phyloP scores from a whole-genome alignment of 2,113 vertebrate genomes.

The Chauna torquata region DNA sequence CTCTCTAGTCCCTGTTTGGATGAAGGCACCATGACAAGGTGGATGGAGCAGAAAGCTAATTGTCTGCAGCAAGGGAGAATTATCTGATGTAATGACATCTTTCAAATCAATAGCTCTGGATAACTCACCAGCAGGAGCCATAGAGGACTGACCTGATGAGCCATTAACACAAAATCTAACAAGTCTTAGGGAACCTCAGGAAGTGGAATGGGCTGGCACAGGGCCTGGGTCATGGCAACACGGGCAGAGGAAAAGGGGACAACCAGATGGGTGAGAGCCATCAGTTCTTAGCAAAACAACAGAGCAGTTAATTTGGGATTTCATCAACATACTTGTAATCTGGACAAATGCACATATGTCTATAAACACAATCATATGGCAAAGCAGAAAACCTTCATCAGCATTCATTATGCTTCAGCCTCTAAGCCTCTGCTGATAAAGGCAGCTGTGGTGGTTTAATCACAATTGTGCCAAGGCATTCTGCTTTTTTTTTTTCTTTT shows the following conservation, averaged over 20 bases:
- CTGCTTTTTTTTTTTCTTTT: not conserved
- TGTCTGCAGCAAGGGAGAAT: not conserved
- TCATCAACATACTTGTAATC: not conserved
- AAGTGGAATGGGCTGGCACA: not conserved
- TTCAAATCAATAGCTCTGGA: not conserved
- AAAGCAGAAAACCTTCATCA: constrained; percentile 5
- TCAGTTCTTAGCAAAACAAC: not conserved
- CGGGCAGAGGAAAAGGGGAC: not conserved
- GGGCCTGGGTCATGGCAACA: not conserved
- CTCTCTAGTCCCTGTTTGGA: not conserved
- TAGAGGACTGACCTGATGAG: not conserved
- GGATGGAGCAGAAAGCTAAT: not conserved
- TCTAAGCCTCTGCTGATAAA: constrained; percentile 10
- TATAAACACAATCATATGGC: not conserved
- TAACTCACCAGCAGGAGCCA: not conserved
- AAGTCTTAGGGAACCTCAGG: not conserved
- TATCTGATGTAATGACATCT: not conserved
- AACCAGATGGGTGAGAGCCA: not conserved
- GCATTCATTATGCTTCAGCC: not conserved
- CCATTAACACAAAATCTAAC: not conserved
- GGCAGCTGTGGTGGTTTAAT: not conserved
- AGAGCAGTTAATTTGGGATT: not conserved
- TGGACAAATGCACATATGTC: not conserved
- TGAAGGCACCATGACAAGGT: not conserved
- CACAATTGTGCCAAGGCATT: not conserved